Conservation (phyloP, 2,888 invertebrate genomes). For the Diarsia brunnea region DNA sequence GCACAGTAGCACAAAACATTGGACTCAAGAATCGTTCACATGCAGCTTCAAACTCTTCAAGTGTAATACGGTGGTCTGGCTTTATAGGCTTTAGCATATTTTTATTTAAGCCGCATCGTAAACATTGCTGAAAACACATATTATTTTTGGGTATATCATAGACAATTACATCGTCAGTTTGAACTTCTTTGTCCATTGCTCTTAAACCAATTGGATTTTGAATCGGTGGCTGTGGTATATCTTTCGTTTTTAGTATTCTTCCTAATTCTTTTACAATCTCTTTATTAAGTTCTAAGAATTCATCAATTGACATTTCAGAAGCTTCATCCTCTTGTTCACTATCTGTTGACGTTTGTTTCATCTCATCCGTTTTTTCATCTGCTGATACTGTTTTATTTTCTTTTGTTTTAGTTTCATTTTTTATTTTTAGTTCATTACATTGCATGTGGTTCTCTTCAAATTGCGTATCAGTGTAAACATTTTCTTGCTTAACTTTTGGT, state of each 20-base stretch:
- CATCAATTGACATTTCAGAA: slow-evolving; percentile 11
- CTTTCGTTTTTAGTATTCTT: not conserved
- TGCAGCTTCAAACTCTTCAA: slow-evolving; percentile 20
- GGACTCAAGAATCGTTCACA: slow-evolving; percentile 28
- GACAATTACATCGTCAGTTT: slow-evolving; percentile 11
- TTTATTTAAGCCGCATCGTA: slow-evolving; percentile 32
- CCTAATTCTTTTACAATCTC: slow-evolving; percentile 8
- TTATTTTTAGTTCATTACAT: not conserved
- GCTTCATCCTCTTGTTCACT: not conserved
- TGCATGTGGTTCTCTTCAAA: slow-evolving; percentile 5
- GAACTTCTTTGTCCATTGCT: slow-evolving; percentile 8
- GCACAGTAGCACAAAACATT: slow-evolving; percentile 20
- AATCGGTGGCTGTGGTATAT: slow-evolving; percentile 14
- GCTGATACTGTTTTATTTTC: not conserved
- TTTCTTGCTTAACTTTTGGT: not conserved
- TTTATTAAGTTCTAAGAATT: not conserved
- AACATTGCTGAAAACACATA: slow-evolving; percentile 29
- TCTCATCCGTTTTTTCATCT: not conserved
- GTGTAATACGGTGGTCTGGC: slow-evolving; percentile 1
- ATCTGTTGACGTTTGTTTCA: not conserved
- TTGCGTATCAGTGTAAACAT: not conserved
- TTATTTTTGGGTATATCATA: slow-evolving; percentile 30
- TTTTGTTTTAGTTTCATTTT: slow-evolving; percentile 9
- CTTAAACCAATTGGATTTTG: not conserved
- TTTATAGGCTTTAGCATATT: slow-evolving; percentile 7